Percentiles rank a stretch among this genome's conserved stretches.
phyloP scores from a whole-genome alignment of 2,888 invertebrate genomes.

The Caenorhabditis macrosperma region DNA sequence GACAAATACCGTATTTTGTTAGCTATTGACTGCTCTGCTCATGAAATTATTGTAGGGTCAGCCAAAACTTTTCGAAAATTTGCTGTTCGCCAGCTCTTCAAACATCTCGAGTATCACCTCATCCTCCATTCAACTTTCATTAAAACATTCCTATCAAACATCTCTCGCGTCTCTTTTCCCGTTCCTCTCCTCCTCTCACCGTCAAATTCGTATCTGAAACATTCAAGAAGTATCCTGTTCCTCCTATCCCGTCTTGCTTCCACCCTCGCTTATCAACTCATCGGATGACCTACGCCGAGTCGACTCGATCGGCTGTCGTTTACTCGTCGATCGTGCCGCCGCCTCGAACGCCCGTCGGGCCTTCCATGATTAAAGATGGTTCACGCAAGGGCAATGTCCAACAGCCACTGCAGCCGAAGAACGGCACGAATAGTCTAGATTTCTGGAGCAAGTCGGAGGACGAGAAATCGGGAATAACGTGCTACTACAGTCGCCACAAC shows the following conservation, averaged over 20 bases:
- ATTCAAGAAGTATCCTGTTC: constrained; percentile 29
- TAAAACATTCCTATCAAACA: background rate
- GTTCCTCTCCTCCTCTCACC: background rate
- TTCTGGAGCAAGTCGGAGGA: constrained; percentile 68
- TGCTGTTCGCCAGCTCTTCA: background rate
- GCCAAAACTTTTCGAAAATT: background rate
- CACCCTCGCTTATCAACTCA: background rate
- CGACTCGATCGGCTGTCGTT: constrained; percentile 34
- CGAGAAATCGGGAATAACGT: constrained; percentile 61
- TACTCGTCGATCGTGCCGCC: constrained; percentile 57
- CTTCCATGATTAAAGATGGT: constrained; percentile 37
- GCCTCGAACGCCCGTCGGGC: constrained; percentile 54
- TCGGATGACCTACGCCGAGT: constrained; percentile 59
- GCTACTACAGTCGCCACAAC: constrained; percentile 59
- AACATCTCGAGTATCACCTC: background rate
- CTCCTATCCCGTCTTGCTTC: background rate
- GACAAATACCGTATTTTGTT: background rate
- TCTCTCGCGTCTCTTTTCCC: background rate
- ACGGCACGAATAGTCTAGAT: constrained; percentile 56
- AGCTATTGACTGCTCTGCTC: background rate
- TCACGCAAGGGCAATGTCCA: constrained; percentile 16
- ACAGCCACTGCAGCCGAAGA: constrained; percentile 29
- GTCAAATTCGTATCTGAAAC: background rate
- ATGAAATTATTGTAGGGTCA: background rate
- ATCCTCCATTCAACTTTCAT: background rate